Conservation (phyloP, 2,797 vertebrate species). For the Sylvilagus floridanus region DNA sequence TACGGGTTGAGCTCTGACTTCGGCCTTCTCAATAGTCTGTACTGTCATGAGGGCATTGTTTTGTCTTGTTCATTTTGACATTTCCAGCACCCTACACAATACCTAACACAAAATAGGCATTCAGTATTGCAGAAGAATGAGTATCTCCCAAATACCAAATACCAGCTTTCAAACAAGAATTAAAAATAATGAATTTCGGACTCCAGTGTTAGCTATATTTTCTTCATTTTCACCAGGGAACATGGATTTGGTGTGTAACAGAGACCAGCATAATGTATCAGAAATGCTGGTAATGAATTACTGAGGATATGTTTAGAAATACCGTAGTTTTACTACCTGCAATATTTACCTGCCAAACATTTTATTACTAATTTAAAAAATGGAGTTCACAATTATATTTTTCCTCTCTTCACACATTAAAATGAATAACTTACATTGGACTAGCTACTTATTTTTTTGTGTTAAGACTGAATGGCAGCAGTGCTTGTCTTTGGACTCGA, state of each 20-base stretch:
- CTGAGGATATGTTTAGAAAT: neutral
- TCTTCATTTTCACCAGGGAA: neutral
- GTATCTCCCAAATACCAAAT: conserved; percentile 7
- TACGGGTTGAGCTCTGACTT: neutral
- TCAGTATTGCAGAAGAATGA: neutral
- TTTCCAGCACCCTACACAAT: neutral
- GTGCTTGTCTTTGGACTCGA: conserved; percentile 73
- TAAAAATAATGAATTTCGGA: neutral
- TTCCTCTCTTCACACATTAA: neutral
- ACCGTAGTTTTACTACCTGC: neutral
- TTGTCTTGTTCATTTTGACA: neutral
- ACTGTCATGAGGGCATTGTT: neutral
- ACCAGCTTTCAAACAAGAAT: conserved; percentile 18
- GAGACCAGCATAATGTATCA: neutral
- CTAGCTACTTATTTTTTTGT: conserved; percentile 58
- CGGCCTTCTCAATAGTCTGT: neutral
- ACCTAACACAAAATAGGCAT: neutral
- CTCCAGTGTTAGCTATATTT: neutral
- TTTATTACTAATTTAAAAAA: neutral
- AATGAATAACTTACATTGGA: neutral
- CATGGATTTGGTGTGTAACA: neutral
- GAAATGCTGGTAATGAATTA: neutral
- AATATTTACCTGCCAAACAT: conserved; percentile 9
- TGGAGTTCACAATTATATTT: neutral
- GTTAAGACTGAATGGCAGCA: conserved; percentile 43